phyloP scores from a whole-genome alignment of 2,888 invertebrate genomes.

The Archips xylosteana region DNA sequence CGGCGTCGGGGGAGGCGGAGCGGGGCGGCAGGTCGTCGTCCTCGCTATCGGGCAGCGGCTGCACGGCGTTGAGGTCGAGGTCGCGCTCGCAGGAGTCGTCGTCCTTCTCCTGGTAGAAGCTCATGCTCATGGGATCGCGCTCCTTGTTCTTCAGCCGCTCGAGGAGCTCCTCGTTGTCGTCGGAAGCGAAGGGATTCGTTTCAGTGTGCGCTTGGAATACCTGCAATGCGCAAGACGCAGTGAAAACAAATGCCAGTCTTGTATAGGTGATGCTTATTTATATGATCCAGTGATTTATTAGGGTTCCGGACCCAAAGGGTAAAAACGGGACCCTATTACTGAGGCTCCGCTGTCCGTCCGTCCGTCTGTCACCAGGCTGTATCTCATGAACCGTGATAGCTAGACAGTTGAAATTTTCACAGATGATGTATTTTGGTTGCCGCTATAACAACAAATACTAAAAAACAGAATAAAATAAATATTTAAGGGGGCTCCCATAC shows the following conservation, averaged over 20 bases:
- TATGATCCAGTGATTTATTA: too few species aligned
- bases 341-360: too few species aligned
- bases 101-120: slow-evolving; percentile 87
- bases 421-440: too few species aligned
- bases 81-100: slow-evolving; percentile 80
- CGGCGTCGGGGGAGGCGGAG: slow-evolving; percentile 55
- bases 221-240: slow-evolving; percentile 51
- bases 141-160: slow-evolving; percentile 84
- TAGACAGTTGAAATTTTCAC: too few species aligned
- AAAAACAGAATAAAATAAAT: too few species aligned
- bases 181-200: slow-evolving; percentile 77
- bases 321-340: too few species aligned
- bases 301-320: too few species aligned
- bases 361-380: too few species aligned
- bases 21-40: slow-evolving; percentile 72
- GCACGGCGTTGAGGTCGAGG: slow-evolving; percentile 86
- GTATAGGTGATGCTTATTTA: too few species aligned
- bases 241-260: neutral
- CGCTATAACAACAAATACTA: too few species aligned
- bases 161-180: slow-evolving; percentile 77
- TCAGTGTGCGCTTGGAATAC: slow-evolving; percentile 79
- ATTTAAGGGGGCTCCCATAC: too few species aligned
- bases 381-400: too few species aligned
- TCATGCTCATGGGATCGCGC: slow-evolving; percentile 88
- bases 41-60: slow-evolving; percentile 83